Base-by-base conservation (phyloP, 2,797 vertebrate genomes). In the Dicrostonyx torquatus region DNA sequence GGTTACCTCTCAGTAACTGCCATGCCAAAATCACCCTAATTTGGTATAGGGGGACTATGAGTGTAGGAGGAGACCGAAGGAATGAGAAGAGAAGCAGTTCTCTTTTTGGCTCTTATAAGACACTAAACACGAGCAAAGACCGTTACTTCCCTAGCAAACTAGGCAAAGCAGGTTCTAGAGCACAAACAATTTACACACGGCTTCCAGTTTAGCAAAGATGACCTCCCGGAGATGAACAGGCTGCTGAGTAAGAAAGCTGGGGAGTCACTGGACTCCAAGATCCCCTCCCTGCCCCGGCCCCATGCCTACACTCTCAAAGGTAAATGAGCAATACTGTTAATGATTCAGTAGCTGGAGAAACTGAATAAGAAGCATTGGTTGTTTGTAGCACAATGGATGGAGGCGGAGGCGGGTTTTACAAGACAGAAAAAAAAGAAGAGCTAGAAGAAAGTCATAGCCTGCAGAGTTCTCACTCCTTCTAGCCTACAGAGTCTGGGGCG, bases 11-110 rank as follows among this genome's bases (percentile, higher is more conserved):
- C 29, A 92, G 53, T 58, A 68, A 43, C 31, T 64, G 60, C 53
- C 40, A 60, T 89, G 89, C 60, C 90, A 87, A 91, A 96, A 62
- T 26, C 29, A 89, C 48, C 79, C 76, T n/a, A 89, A 89, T 72
- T 76, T 45, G 90, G 60, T 77, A 34, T 45, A 45, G 83, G 48
- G 82, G n/a, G 18, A 84, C 17, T 1, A 0, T 18, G 64, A 45
- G 11, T 75, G 7, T 37, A 22, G 15, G 11, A 4, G 12, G 18
- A n/a, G 60, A 40, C 8, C 18, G 29, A 68, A 66, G 55, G 40
- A 31, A n/a, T 15, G 87, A 86, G 72, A 89, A 66, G 34, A 85
- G 70, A 93, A 66, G 31, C 62, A 85, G 22, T 76, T 89, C 48
- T 73, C 29, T 20, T 70, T 66, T 40, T 73, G 85, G 55, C 34